Evolutionary conservation across 2,113 vertebrate species (phyloP), one percentile per base, ranked within the genome.

Genomic region (Psittacus erithacus): DNA sequence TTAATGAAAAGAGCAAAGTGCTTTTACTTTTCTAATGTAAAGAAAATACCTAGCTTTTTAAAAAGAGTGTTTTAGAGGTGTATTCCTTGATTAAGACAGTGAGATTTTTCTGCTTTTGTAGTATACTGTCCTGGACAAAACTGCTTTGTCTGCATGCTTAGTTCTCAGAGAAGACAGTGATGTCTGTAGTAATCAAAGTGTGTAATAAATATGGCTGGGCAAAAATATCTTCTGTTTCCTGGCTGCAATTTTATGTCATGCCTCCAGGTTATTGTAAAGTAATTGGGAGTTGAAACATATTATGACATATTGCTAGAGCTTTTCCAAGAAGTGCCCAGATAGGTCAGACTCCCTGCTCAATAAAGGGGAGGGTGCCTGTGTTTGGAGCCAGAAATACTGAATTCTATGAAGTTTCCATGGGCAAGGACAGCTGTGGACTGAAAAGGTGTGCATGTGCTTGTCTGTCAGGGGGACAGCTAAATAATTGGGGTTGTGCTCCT

Each of bases 261-360:
- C 85, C 82, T 94, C 33, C 81, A 79, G 95, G 74, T 85, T 79
- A 68, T 44, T 87, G 57, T 43, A 76, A 95, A 88, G 86, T 89
- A 94, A 94, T 85, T 94, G 90, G 57, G 78, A 82, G 43, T 15
- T 94, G 92, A 91, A 96, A 94, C 27, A 9, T 63, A 84, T 64
- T 39, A 93, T 91, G 82, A 91, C 18, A 39, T 76, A 84, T 35
- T 62, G 53, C 67, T 70, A 55, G 47, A 65, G 11, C 0, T 0
- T 88, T 96, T 90, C 78, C 67, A 92, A 82, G 59, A 75, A 60
- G 5, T 6, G n/a, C 57, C 41, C 49, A 76, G 17, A 39, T 64
- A 82, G 60, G 69, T 87, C 81, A 85, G 65, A 13, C 28, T 84
- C 33, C 7, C 10, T n/a, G 17, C 25, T 85, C 53, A 49, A 27